phyloP scores from a whole-genome alignment of 2,113 vertebrate genomes.

The Hepsetus odoe region DNA sequence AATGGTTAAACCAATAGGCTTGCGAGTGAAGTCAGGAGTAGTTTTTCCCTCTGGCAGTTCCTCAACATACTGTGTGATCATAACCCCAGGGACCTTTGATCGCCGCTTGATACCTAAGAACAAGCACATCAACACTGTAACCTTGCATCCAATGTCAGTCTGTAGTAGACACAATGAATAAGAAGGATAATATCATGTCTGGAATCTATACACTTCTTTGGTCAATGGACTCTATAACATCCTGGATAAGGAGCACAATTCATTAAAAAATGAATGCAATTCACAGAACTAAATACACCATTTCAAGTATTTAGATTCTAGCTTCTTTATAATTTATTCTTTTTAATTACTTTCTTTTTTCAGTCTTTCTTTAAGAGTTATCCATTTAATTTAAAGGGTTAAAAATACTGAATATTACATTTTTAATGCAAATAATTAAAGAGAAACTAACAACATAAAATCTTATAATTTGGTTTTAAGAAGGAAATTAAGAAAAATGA shows the following conservation, averaged over 20 bases:
- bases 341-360: too few species aligned
- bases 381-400: too few species aligned
- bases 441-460: neutral
- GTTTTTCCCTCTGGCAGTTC: slow-evolving; percentile 82
- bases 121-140: slow-evolving; percentile 26
- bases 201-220: neutral
- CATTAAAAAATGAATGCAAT: neutral
- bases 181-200: too few species aligned
- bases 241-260: neutral
- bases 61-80: slow-evolving; percentile 81
- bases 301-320: too few species aligned
- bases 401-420: neutral
- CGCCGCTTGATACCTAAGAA: slow-evolving; percentile 75
- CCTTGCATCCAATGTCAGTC: neutral
- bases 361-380: too few species aligned
- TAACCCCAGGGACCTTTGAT: slow-evolving; percentile 84
- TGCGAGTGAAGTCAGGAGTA: slow-evolving; percentile 84
- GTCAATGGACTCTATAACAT: too few species aligned
- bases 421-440: neutral
- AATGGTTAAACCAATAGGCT: slow-evolving; percentile 84
- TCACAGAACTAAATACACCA: neutral
- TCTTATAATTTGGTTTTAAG: neutral
- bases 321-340: too few species aligned
- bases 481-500: neutral
- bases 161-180: too few species aligned